Evolutionary conservation across 2,888 invertebrate genomes (phyloP).

Genomic region (Bimastos eiseni): DNA sequence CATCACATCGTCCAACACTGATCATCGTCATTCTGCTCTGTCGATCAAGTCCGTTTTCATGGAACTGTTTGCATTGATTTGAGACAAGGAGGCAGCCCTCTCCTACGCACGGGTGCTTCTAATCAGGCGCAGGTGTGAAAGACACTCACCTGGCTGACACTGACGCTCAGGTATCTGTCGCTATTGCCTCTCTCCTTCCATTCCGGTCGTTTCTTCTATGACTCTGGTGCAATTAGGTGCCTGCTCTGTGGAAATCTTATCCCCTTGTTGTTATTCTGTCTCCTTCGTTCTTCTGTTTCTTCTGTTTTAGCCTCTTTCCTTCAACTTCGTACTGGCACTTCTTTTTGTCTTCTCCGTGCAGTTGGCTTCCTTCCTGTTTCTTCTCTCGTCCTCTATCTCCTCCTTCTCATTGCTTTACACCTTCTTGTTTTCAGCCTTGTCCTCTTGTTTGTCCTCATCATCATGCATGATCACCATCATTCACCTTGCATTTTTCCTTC

Average conservation of each 20-base stretch:
- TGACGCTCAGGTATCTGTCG: neutral
- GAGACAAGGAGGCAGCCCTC: neutral
- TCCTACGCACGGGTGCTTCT: neutral
- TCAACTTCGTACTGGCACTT: neutral
- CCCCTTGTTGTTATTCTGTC: neutral
- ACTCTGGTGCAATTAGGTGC: neutral
- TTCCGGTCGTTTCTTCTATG: neutral
- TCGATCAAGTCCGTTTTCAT: neutral
- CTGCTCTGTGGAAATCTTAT: neutral
- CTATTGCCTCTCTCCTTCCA: neutral
- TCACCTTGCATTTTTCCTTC: too few species aligned
- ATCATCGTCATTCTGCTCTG: constrained; percentile 13
- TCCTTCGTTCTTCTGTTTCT: neutral
- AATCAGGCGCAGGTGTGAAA: neutral
- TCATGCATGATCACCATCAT: neutral
- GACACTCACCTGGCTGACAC: neutral
- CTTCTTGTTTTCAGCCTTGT: neutral
- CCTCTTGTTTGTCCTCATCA: neutral
- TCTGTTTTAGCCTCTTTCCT: neutral
- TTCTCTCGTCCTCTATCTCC: neutral
- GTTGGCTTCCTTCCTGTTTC: neutral
- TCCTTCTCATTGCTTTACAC: neutral
- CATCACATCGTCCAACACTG: too few species aligned
- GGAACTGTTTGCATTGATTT: neutral
- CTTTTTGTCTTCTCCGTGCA: too few species aligned